Conservation (phyloP, 2,113 vertebrate genomes). For the Cardinalis cardinalis region DNA sequence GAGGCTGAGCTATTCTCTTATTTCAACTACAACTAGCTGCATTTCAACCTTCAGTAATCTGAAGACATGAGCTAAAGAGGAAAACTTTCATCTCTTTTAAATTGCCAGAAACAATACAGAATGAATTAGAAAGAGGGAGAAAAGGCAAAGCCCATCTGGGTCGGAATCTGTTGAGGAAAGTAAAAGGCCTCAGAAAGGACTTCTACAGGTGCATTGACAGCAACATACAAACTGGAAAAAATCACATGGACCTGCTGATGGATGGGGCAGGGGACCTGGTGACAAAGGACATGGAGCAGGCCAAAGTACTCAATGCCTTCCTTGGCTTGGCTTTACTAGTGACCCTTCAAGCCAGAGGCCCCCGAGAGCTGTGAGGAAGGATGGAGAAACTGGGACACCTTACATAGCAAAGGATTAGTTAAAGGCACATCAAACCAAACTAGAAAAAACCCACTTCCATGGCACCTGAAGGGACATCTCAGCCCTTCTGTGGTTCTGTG, state of each 20-base stretch:
- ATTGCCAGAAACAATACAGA: not conserved
- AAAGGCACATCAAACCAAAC: not conserved
- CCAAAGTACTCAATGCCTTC: not conserved
- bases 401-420: not conserved
- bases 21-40: not conserved
- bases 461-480: not conserved
- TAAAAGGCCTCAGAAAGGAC: not conserved
- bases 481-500: not conserved
- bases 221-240: not conserved
- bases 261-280: not conserved
- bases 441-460: not conserved
- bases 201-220: not conserved
- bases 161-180: not conserved
- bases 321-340: not conserved
- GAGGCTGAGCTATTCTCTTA: not conserved
- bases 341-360: not conserved
- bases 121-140: not conserved
- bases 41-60: not conserved
- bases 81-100: not conserved
- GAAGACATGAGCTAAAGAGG: not conserved
- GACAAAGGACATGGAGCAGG: not conserved
- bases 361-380: not conserved
- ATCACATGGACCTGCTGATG: rapidly evolving
- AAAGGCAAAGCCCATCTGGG: not conserved
- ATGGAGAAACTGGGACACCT: not conserved